Evolutionary conservation across 2,113 vertebrate genomes (phyloP).

Genomic region (Hippocampus abdominalis): DNA sequence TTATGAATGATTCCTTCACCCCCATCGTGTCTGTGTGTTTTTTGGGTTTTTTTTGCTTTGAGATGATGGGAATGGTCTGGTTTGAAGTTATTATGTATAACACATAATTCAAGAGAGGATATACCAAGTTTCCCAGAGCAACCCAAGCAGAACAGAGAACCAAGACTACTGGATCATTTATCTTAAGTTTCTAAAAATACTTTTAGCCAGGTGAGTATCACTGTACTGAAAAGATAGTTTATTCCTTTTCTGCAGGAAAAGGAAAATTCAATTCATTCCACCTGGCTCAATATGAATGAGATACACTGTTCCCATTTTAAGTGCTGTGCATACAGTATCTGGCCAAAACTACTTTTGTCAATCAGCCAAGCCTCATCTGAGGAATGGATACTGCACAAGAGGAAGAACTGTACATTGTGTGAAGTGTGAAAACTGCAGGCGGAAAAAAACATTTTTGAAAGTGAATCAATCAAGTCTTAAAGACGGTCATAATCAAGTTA

Average conservation of each 20-base stretch:
- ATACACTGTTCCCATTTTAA: no score
- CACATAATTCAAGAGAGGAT: no score
- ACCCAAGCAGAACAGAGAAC: constrained; percentile 19
- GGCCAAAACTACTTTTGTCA: no score
- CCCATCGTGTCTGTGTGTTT: background rate
- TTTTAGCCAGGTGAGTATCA: constrained; percentile 31
- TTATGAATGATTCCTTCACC: background rate
- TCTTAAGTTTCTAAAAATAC: constrained; percentile 40
- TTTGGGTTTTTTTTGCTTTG: background rate
- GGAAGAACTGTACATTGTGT: no score
- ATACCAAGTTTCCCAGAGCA: constrained; percentile 40
- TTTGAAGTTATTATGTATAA: no score
- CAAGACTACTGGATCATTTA: constrained; percentile 22
- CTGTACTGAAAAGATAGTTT: constrained; percentile 39
- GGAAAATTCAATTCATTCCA: constrained; percentile 18
- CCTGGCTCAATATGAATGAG: no score
- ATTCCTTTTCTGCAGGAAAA: constrained; percentile 19
- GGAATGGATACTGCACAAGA: background rate
- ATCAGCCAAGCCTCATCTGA: background rate
- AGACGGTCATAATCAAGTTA: background rate
- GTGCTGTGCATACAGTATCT: no score
- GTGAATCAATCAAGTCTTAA: background rate
- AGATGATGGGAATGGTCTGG: no score
- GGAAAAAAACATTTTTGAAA: background rate
- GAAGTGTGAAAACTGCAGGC: background rate